Evolutionary conservation across 2,113 vertebrate species (phyloP).

Genomic region (Cryptoleucopteryx plumbea): DNA sequence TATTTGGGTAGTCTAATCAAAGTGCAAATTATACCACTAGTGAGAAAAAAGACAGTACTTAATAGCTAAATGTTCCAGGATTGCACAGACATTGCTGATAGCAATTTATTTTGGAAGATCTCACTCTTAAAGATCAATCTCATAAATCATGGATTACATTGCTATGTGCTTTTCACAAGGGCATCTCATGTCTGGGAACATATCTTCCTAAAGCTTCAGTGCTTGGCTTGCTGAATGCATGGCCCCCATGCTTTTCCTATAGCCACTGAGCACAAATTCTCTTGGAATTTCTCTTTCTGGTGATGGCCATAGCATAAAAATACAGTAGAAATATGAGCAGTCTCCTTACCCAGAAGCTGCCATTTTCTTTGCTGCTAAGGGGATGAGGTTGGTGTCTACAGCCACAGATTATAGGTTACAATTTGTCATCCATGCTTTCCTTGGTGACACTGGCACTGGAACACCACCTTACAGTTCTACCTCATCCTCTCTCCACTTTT

Average conservation of each 20-base stretch:
- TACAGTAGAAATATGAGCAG: neutral
- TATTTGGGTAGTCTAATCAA: constrained; percentile 34
- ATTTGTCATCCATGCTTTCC: neutral
- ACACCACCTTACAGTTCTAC: neutral
- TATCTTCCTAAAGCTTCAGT: neutral
- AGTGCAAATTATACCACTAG: constrained; percentile 10
- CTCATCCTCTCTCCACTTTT: neutral
- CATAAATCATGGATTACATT: neutral
- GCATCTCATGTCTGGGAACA: neutral
- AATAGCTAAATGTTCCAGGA: neutral
- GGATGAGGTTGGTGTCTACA: neutral
- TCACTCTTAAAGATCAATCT: neutral
- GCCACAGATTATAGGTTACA: neutral
- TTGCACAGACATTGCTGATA: neutral
- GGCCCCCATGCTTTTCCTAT: neutral
- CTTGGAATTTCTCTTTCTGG: neutral
- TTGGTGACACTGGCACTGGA: neutral
- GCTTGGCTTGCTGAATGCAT: neutral
- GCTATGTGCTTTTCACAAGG: neutral
- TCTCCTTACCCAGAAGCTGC: neutral
- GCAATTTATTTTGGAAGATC: neutral
- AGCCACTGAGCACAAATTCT: neutral
- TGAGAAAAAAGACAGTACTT: neutral
- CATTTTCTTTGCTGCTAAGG: neutral
- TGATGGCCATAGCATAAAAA: neutral